phyloP scores from a whole-genome alignment of 2,797 vertebrate genomes.

The Centroberyx gerrardi region DNA sequence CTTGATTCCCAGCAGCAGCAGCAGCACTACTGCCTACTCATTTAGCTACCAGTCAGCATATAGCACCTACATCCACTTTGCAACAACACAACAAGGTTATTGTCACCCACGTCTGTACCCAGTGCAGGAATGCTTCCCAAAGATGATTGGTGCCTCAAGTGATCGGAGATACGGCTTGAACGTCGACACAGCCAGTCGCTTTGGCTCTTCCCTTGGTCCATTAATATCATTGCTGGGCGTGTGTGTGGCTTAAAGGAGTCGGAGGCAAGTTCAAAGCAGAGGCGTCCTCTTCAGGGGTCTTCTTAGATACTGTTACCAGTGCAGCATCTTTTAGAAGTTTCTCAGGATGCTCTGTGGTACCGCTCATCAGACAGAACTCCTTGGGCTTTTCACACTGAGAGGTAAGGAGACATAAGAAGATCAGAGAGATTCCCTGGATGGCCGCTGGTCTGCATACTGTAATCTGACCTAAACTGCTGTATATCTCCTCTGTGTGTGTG shows the following conservation, averaged over 20 bases:
- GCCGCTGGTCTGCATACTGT: neutral
- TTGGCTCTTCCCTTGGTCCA: neutral
- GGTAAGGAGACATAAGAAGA: slow-evolving; percentile 6
- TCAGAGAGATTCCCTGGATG: slow-evolving; percentile 24
- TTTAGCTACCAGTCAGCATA: slow-evolving; percentile 42
- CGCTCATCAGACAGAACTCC: neutral
- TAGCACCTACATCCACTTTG: slow-evolving; percentile 31
- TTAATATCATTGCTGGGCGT: neutral
- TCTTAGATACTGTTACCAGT: neutral
- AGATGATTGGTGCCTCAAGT: slow-evolving; percentile 14
- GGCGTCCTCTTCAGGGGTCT: neutral
- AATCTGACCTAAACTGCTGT: neutral
- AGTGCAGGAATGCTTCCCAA: neutral
- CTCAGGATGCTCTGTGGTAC: neutral
- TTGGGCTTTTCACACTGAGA: slow-evolving; percentile 14
- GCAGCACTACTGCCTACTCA: slow-evolving; percentile 43
- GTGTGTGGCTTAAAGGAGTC: slow-evolving; percentile 10
- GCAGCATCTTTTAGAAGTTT: neutral
- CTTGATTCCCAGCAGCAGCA: slow-evolving; percentile 15
- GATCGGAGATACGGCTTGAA: slow-evolving; percentile 9
- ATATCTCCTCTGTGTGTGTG: slow-evolving; percentile 2
- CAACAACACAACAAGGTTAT: slow-evolving; percentile 46
- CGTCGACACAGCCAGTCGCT: neutral
- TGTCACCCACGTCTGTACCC: slow-evolving; percentile 16
- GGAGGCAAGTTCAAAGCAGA: slow-evolving; percentile 4